Conservation (phyloP, 2,113 vertebrate genomes). For the Malurus alboscapulatus region DNA sequence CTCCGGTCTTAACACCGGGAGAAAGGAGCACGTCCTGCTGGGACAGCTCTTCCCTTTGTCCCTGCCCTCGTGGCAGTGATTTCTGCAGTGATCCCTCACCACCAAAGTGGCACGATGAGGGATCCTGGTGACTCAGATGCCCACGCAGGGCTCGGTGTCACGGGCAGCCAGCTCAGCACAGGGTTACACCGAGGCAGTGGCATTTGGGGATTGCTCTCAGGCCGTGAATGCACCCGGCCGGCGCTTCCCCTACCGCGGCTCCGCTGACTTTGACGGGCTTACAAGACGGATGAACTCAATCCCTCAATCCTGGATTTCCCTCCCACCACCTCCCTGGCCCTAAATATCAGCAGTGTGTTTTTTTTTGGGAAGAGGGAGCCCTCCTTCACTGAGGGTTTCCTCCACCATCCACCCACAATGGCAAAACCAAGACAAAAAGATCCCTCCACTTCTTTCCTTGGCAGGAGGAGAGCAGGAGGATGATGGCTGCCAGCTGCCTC, state of each 20-base stretch:
- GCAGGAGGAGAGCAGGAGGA: not conserved
- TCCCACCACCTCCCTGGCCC: not conserved
- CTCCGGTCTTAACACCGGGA: not conserved
- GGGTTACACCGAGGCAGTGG: not conserved
- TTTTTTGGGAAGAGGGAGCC: not conserved
- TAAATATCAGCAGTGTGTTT: not conserved
- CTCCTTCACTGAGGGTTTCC: not conserved
- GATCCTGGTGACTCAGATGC: not conserved
- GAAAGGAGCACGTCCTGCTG: not conserved
- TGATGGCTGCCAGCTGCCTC: not conserved
- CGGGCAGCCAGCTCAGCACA: not conserved
- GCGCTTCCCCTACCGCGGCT: fast-evolving
- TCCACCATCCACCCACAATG: not conserved
- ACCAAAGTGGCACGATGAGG: not conserved
- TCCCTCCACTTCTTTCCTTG: not conserved
- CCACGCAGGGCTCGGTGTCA: fast-evolving
- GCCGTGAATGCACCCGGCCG: fast-evolving
- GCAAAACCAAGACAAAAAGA: not conserved
- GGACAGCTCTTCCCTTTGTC: not conserved
- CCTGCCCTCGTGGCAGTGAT: not conserved
- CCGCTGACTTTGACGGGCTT: not conserved
- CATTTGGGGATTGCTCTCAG: not conserved
- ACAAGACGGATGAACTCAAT: conserved; percentile 49
- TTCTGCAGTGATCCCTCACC: not conserved
- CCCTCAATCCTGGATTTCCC: conserved; percentile 50